Evolutionary conservation across 2,797 vertebrate species (phyloP), one percentile per base, ranked within the genome.

Genomic region (Anguilla obscura): DNA sequence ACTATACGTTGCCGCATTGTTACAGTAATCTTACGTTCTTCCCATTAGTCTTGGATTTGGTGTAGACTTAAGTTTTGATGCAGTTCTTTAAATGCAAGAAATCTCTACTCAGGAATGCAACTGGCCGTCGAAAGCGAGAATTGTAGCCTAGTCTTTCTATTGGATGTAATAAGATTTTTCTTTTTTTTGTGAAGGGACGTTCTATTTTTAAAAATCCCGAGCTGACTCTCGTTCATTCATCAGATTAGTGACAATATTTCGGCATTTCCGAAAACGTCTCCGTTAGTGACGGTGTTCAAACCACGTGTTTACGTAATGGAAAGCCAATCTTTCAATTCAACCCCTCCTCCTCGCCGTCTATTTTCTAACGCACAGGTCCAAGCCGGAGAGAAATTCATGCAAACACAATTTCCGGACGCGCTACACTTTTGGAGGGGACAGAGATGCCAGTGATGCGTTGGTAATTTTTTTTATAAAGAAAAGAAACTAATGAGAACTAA

Each of bases 301-400:
- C 95, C 97, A 98, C 97, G 97, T 98, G 97, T 97, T 96, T 96
- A 97, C 96, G 97, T 98, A 97, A 98, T 95, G 96, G 97, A 95
- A 96, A 95, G 95, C 93, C 97, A 96, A 95, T 96, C 94, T 97
- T 97, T 96, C 95, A 95, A 93, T 97, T 94, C 93, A 96, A 96
- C 95, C 96, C 96, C 97, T 97, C 96, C 98, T 97, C 96, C 96
- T 94, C 92, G 93, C 94, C 94, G 94, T 94, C 91, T 92, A 93
- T 89, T 95, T 93, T 93, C 94, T 86, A 93, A 92, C 94, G 89
- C 89, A 89, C 89, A 91, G 93, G 93, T 93, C 92, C 94, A 91
- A 93, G 91, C 92, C 90, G 91, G 92, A 94, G 93, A 93, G 94
- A 94, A 94, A 96, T 94, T 92, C 93, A 94, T 93, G 94, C 95